Base-by-base conservation (phyloP, 1,140 invertebrate genomes). In the Microvelia longipes region DNA sequence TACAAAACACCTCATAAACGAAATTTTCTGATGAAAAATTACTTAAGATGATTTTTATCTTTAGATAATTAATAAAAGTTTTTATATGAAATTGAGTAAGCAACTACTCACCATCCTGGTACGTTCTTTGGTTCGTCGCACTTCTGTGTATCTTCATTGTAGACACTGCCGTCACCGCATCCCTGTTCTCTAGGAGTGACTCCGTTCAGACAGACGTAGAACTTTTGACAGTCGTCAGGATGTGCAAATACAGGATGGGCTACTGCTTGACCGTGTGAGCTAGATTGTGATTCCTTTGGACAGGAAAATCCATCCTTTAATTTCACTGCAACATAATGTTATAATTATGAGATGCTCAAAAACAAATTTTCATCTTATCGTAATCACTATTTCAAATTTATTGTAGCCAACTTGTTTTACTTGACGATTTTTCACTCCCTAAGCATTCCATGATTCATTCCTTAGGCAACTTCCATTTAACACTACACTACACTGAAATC, bases 41-140 rank as follows among this genome's bases (percentile, higher is more conserved):
- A n/a, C n/a, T n/a, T n/a, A n/a, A n/a, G n/a, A n/a, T n/a, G n/a
- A n/a, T n/a, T n/a, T n/a, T n/a, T n/a, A n/a, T n/a, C n/a, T n/a
- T n/a, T n/a, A n/a, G n/a, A n/a, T n/a, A n/a, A n/a, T n/a, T n/a
- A n/a, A n/a, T n/a, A n/a, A n/a, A n/a, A n/a, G n/a, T n/a, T n/a
- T n/a, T n/a, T n/a, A n/a, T n/a, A n/a, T n/a, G n/a, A n/a, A n/a
- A n/a, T n/a, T n/a, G n/a, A n/a, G n/a, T n/a, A n/a, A n/a, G n/a
- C n/a, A n/a, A n/a, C n/a, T n/a, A n/a, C n/a, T 64, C 78, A 92
- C 90, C 90, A 94, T 84, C 90, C 91, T 71, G 87, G 83, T 67
- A 94, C 92, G 76, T 93, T 92, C 78, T 94, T 91, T 28, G 92
- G 90, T 1, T 87, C 85, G 75, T 93, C 91, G 77, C 92, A 94